Base-by-base conservation (phyloP, 2,113 vertebrate genomes). In the Columbina picui region DNA sequence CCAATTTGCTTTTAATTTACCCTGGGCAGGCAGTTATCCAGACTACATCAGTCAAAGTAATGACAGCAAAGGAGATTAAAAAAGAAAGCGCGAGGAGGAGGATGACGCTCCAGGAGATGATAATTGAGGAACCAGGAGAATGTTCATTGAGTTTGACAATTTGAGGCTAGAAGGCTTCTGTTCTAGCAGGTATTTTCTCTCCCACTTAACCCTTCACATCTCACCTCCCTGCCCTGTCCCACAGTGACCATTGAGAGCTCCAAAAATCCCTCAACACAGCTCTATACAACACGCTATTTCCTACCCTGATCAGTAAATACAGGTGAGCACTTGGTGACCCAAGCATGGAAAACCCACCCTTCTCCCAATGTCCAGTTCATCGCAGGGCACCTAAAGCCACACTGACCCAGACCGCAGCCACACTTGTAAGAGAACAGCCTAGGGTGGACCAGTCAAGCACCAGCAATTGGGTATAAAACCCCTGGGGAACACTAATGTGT, bases 61-160 rank as follows among this genome's bases (percentile, higher is more conserved):
- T 91, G 93, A 94, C 84, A 93, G 90, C 63, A n/a, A 64, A 71
- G 30, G 73, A 91, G 74, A 94, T 89, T 68, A 86, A 94, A 93
- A 88, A 79, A 57, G 88, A 83, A 69, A 83, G 71, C 12, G 0
- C 26, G 49, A 68, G 82, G 56, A 76, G 74, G 65, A 94, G 67
- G 36, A 71, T 39, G 69, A 55, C 56, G 39, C 56, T 61, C 55
- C 45, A 49, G 43, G 75, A 59, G 65, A 86, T 29, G 61, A 60
- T 64, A 88, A 85, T 55, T 53, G 87, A 85, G 29, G 43, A 63
- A 59, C 80, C 55, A 71, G 26, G 45, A 78, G 55, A 69, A 77
- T 25, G 41, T 61, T 84, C 55, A 60, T 56, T 14, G 65, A 73
- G 50, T 74, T 77, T 70, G 77, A 70, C 71, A 89, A 74, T 57